phyloP scores from a whole-genome alignment of 2,888 invertebrate genomes.

The Marronus borbonicus region DNA sequence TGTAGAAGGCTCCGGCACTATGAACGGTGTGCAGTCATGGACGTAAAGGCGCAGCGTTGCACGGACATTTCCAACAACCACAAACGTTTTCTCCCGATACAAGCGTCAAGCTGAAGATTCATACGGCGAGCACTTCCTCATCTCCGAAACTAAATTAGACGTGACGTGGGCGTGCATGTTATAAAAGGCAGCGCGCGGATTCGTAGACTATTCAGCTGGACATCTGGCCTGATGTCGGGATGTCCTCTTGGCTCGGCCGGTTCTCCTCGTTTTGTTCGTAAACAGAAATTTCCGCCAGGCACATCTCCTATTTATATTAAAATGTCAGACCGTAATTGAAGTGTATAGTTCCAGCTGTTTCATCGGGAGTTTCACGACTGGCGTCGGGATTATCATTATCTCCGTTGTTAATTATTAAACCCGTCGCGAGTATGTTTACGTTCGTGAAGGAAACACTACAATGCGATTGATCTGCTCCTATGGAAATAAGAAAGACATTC shows the following conservation, averaged over 20 bases:
- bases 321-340: conserved; percentile 51
- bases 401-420: conserved; percentile 46
- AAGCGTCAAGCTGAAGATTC: conserved; percentile 36
- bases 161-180: conserved; percentile 16
- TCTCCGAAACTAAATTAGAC: conserved; percentile 34
- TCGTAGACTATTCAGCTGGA: conserved; percentile 43
- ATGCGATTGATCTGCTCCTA: neutral
- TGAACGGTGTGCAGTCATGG: conserved; percentile 27
- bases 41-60: conserved; percentile 35
- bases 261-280: conserved; percentile 34
- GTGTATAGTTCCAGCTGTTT: conserved; percentile 52
- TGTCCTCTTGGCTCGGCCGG: conserved; percentile 14
- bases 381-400: conserved; percentile 31
- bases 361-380: conserved; percentile 48
- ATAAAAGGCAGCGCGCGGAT: conserved; percentile 43
- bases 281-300: conserved; percentile 41
- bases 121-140: conserved; percentile 17
- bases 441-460: neutral
- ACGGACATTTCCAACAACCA: conserved; percentile 50
- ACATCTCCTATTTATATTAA: conserved; percentile 46
- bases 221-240: conserved; percentile 34
- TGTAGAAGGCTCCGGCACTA: conserved; percentile 4
- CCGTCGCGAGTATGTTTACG: conserved; percentile 30
- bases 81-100: conserved; percentile 48
- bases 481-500: no score